A percentile compares a stretch with the other conserved stretches of the same genome.
phyloP scores from a whole-genome alignment of 2,888 invertebrate species.

The Poecilus cupreus region DNA sequence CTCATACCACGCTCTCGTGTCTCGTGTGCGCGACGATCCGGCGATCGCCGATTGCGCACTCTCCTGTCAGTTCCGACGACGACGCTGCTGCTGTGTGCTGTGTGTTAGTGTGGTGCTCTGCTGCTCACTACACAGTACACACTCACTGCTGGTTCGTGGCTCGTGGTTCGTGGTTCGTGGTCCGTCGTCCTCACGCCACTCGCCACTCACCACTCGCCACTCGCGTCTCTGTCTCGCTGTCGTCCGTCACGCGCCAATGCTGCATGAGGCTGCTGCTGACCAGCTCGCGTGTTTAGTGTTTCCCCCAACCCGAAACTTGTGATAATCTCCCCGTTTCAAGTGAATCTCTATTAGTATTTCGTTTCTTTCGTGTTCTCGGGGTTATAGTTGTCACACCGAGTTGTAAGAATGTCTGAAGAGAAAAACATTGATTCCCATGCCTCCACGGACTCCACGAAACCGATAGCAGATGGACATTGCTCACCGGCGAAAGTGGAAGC shows the following conservation, averaged over 20 bases:
- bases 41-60: too few species aligned
- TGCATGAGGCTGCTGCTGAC: neutral
- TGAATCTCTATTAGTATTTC: neutral
- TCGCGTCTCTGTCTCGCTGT: neutral
- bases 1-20: too few species aligned
- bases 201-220: neutral
- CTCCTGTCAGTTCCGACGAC: too few species aligned
- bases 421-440: conserved; percentile 62
- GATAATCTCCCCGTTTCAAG: neutral
- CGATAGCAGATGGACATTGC: conserved; percentile 72
- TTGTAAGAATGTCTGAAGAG: conserved; percentile 30
- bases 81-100: too few species aligned
- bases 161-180: neutral
- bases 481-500: conserved; percentile 70
- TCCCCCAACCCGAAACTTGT: neutral
- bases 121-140: too few species aligned
- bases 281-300: neutral
- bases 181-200: neutral
- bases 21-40: too few species aligned
- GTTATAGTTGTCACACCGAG: neutral
- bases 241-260: neutral
- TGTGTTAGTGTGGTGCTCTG: too few species aligned
- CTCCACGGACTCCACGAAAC: conserved; percentile 67
- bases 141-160: too few species aligned
- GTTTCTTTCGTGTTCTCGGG: neutral